Conservation (phyloP, 2,888 invertebrate species). For the Drosophila diplacantha region DNA sequence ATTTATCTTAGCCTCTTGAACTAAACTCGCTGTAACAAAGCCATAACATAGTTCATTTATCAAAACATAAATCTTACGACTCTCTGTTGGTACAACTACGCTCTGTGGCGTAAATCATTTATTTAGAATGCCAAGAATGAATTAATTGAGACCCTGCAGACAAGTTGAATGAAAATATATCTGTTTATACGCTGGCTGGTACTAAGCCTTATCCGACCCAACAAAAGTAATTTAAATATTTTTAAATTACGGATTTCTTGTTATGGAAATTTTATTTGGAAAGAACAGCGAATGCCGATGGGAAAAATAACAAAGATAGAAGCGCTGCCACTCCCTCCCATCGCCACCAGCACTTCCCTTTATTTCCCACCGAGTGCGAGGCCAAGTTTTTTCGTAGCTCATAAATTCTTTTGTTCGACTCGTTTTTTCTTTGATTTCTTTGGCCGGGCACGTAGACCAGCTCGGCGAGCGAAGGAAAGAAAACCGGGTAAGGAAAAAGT, state of each 20-base stretch:
- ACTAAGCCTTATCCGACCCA: constrained; percentile 45
- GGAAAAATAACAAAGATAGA: constrained; percentile 60
- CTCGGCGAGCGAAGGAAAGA: constrained; percentile 13
- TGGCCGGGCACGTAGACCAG: constrained; percentile 18
- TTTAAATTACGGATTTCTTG: constrained; percentile 47
- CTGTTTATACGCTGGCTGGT: constrained; percentile 13
- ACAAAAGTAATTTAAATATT: constrained; percentile 46
- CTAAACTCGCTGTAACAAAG: constrained; percentile 5
- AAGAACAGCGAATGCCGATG: constrained; percentile 57
- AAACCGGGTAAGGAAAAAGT: constrained; percentile 51
- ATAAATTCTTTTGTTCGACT: constrained; percentile 67
- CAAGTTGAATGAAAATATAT: constrained; percentile 27
- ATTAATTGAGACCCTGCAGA: constrained; percentile 53
- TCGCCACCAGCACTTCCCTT: constrained; percentile 1
- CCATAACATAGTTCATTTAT: constrained; percentile 19
- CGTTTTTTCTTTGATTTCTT: constrained; percentile 42
- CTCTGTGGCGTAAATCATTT: constrained; percentile 28
- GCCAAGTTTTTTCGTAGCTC: constrained; percentile 59
- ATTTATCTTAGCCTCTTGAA: constrained; percentile 1
- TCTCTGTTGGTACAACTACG: constrained; percentile 16
- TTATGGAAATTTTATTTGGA: constrained; percentile 64
- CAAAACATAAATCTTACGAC: constrained; percentile 25
- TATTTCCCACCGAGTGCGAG: constrained; percentile 27
- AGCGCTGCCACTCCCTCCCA: constrained; percentile 24
- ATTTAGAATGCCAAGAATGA: constrained; percentile 25